phyloP scores from a whole-genome alignment of 2,888 invertebrate species.

The Dendrolimus houi region DNA sequence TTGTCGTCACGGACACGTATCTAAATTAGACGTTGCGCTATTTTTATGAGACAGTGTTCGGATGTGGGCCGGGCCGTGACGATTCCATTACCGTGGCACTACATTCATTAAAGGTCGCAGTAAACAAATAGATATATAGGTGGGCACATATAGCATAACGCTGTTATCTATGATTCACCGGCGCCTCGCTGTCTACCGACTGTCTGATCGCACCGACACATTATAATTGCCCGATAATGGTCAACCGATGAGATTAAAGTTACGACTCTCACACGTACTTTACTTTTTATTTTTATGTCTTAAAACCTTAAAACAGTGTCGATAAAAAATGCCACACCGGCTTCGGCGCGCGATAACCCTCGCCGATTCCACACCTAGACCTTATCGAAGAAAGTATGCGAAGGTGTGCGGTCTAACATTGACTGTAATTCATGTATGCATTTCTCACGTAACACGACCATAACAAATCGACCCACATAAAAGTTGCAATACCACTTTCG shows the following conservation, averaged over 20 bases:
- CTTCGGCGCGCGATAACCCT: slow-evolving; percentile 2
- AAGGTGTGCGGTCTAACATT: slow-evolving; percentile 14
- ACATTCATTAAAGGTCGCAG: slow-evolving; percentile 64
- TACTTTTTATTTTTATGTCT: slow-evolving; percentile 24
- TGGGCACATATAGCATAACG: slow-evolving; percentile 54
- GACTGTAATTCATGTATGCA: slow-evolving; percentile 7
- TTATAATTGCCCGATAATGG: slow-evolving; percentile 62
- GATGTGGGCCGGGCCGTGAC: slow-evolving; percentile 31
- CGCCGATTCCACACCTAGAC: neutral
- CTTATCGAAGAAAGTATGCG: neutral
- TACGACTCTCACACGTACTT: slow-evolving; percentile 42
- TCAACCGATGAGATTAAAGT: slow-evolving; percentile 56
- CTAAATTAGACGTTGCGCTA: slow-evolving; percentile 19
- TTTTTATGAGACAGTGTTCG: slow-evolving; percentile 39
- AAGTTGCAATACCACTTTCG: slow-evolving; percentile 75
- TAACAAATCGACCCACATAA: slow-evolving; percentile 71
- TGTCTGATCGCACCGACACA: slow-evolving; percentile 62
- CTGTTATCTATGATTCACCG: slow-evolving; percentile 71
- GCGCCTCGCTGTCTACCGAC: slow-evolving; percentile 66
- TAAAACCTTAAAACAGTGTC: neutral
- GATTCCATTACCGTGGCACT: slow-evolving; percentile 47
- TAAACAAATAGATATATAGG: slow-evolving; percentile 62
- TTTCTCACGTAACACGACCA: slow-evolving; percentile 59
- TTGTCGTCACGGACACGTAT: neutral
- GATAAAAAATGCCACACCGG: neutral